Percentiles rank a stretch among this genome's conserved stretches.
Conservation (phyloP, 2,797 vertebrate genomes). For the Phrynocephalus vlangalii region DNA sequence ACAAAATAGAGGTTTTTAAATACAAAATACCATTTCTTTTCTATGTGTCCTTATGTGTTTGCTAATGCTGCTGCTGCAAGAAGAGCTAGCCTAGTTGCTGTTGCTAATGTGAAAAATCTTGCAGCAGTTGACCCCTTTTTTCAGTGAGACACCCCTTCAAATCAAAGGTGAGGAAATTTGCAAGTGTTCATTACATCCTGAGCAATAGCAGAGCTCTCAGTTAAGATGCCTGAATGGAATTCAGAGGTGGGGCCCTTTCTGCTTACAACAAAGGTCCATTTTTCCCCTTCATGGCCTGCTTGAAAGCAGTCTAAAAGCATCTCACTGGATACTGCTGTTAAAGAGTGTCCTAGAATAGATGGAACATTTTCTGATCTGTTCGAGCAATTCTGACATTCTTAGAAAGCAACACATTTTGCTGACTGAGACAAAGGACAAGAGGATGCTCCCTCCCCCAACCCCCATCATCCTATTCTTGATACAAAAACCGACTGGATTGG, state of each 20-base stretch:
- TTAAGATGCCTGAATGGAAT: not conserved
- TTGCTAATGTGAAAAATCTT: no score
- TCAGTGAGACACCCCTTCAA: no score
- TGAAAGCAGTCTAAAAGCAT: not conserved
- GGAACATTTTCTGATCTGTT: not conserved
- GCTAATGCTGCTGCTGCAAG: no score
- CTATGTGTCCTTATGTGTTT: no score
- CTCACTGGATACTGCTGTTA: not conserved
- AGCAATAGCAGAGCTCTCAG: not conserved
- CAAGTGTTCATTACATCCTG: no score
- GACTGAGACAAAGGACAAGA: not conserved
- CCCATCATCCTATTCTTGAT: not conserved
- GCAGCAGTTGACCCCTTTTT: no score
- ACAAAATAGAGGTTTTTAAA: no score
- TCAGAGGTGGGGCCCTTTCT: not conserved
- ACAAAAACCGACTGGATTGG: not conserved
- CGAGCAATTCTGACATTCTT: not conserved
- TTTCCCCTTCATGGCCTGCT: not conserved
- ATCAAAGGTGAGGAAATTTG: no score
- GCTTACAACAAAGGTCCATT: not conserved
- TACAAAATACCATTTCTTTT: no score
- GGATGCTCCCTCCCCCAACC: no score
- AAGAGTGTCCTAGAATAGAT: not conserved
- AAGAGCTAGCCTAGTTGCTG: no score
- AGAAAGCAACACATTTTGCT: not conserved